A percentile compares a stretch with the other conserved stretches of the same genome.
These are phyloP conservation scores for Pristis pectinata DNA, from an alignment of 2,797 vertebrate species.

Conservation along the genomic window DNA sequence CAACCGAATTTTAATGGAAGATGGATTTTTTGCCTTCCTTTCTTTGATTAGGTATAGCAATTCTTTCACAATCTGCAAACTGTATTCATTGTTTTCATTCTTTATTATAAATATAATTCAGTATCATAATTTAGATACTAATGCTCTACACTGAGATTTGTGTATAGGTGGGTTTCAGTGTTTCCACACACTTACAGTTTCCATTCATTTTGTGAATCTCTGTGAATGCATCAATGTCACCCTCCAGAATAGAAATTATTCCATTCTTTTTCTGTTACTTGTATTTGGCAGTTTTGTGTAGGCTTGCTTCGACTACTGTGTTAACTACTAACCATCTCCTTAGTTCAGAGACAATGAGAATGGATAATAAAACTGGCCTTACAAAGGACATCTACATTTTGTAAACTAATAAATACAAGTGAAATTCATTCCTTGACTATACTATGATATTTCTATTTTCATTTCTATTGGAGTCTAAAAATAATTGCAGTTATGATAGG, in stretches of 20 bases:
- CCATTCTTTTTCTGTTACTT: background rate
- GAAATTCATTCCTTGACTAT: background rate
- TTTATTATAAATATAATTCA: background rate
- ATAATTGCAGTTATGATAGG: background rate
- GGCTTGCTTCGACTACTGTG: background rate
- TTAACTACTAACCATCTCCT: too few species aligned
- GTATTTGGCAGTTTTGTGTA: background rate
- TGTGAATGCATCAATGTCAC: too few species aligned
- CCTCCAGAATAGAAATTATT: background rate
- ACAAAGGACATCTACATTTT: too few species aligned
- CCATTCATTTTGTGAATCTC: background rate
- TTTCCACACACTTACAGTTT: background rate
- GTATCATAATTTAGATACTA: background rate
- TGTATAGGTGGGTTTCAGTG: background rate
- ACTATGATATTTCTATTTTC: background rate
- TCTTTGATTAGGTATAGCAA: constrained; percentile 11
- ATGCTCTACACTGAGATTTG: background rate
- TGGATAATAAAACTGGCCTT: too few species aligned
- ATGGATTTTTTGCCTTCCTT: background rate
- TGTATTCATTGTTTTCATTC: background rate
- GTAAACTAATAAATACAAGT: background rate
- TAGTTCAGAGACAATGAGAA: too few species aligned
- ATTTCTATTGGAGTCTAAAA: background rate
- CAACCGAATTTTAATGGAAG: constrained; percentile 4
- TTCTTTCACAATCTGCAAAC: background rate